Conservation (phyloP, 2,797 vertebrate genomes). For the Notolepis coatsorum region DNA sequence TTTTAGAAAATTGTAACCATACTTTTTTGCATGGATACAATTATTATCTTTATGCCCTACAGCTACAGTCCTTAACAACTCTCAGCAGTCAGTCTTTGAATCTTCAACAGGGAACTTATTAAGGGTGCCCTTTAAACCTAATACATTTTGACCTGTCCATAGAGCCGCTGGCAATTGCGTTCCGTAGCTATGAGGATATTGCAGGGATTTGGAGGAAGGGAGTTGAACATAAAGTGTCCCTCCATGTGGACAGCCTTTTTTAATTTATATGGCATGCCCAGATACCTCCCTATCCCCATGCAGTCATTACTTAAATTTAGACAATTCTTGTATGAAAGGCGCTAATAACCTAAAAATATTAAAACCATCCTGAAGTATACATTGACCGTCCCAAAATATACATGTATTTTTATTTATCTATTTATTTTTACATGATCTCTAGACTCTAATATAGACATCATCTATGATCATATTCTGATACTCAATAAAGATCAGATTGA, state of each 20-base stretch:
- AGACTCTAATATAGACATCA: no score
- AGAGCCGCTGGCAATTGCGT: neutral
- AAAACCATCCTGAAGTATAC: no score
- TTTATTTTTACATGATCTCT: no score
- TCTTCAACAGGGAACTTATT: neutral
- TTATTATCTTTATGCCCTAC: neutral
- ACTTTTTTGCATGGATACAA: no score
- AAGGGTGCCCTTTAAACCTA: constrained; percentile 5
- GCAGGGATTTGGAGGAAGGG: neutral
- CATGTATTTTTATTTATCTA: no score
- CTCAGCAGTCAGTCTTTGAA: neutral
- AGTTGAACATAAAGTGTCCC: neutral
- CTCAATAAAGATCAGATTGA: no score
- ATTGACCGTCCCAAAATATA: no score
- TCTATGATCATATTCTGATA: no score
- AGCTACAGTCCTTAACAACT: neutral
- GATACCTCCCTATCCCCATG: neutral
- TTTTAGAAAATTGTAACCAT: neutral
- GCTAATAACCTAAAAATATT: no score
- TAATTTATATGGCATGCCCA: neutral
- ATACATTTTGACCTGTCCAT: constrained; percentile 11
- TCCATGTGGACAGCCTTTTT: neutral
- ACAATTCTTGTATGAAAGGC: no score
- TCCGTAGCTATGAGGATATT: neutral
- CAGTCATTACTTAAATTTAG: no score